phyloP scores from a whole-genome alignment of 2,113 vertebrate genomes.

The Crotalus horridus region DNA sequence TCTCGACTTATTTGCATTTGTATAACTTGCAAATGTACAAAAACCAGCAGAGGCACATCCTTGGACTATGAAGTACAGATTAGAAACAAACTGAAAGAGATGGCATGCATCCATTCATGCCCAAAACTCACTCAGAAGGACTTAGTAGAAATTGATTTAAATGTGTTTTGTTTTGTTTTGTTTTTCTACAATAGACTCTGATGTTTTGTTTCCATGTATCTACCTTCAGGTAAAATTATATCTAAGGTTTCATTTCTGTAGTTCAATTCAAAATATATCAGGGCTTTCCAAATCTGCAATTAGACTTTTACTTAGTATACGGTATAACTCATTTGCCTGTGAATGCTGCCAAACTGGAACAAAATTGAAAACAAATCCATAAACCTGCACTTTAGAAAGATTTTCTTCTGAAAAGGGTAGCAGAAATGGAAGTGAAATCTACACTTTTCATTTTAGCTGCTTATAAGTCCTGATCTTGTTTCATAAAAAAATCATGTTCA shows the following conservation, averaged over 20 bases:
- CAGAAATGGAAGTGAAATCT: not conserved
- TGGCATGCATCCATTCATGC: not conserved
- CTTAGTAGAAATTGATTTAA: not conserved
- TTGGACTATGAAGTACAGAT: not conserved
- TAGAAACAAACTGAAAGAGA: not conserved
- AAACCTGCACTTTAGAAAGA: not conserved
- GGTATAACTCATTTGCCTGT: accelerated
- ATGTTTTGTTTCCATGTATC: not conserved
- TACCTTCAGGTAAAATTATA: not conserved
- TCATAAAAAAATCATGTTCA: not conserved
- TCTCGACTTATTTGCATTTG: not conserved
- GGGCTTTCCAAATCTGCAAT: not conserved
- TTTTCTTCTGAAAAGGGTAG: not conserved
- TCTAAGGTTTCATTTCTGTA: not conserved
- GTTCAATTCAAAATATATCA: not conserved
- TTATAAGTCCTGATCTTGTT: constrained; percentile 5
- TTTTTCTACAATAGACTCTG: not conserved
- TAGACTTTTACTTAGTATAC: not conserved
- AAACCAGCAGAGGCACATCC: not conserved
- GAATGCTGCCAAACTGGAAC: not conserved
- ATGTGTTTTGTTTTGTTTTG: not conserved
- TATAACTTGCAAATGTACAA: not conserved
- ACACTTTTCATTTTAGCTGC: not conserved
- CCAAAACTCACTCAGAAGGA: not conserved
- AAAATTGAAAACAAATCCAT: not conserved